A percentile compares a stretch with the other conserved stretches of the same genome.
Conservation (phyloP, 2,113 vertebrate species). For the Cromileptes altivelis region DNA sequence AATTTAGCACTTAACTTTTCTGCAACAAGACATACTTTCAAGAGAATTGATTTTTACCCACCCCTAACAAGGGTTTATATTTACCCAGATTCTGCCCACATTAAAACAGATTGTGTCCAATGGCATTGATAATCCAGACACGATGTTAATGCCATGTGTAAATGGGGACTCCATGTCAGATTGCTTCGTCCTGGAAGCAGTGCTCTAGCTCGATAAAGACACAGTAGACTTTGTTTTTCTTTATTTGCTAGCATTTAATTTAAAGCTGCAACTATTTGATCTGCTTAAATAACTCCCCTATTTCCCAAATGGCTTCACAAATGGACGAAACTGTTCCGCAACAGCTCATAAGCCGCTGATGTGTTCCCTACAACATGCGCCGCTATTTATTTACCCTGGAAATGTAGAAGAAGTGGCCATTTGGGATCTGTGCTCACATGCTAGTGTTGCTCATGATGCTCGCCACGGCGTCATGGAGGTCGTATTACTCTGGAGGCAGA, state of each 20-base stretch:
- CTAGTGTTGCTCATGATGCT: conserved; percentile 13
- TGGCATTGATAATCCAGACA: background rate
- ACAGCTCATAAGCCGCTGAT: background rate
- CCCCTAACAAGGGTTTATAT: no score
- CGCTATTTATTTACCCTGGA: conserved; percentile 23
- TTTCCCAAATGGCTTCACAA: background rate
- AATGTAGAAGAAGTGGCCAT: conserved; percentile 24
- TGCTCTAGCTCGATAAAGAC: background rate
- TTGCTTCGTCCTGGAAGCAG: background rate
- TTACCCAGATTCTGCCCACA: background rate
- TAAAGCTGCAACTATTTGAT: background rate
- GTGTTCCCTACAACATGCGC: background rate
- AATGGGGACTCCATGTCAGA: background rate
- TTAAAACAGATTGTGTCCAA: background rate
- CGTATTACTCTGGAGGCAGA: conserved; percentile 25
- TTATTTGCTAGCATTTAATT: background rate
- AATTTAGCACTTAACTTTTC: no score
- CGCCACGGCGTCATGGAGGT: conserved; percentile 18
- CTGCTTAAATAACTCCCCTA: background rate
- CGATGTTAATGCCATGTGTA: background rate
- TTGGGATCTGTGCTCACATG: conserved; percentile 10
- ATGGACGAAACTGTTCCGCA: background rate
- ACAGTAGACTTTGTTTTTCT: no score
- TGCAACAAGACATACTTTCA: no score
- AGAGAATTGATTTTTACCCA: no score